Conservation (phyloP, 2,888 invertebrate species). For the Caenorhabditis sp. region DNA sequence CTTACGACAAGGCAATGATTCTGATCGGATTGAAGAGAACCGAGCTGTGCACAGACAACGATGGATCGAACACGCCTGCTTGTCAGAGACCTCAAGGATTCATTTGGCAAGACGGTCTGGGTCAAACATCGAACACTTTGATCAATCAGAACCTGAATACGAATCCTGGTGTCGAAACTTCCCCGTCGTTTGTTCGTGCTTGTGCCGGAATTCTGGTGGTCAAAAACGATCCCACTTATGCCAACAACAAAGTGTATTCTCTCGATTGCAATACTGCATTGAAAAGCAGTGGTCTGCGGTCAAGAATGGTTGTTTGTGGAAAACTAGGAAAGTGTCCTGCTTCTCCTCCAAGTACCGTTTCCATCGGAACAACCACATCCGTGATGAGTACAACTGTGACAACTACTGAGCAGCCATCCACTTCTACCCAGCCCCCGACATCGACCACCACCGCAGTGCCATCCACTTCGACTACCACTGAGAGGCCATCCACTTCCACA, state of each 20-base stretch:
- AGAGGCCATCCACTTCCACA: background rate
- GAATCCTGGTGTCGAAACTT: constrained; percentile 44
- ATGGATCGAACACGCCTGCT: constrained; percentile 20
- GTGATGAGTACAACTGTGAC: background rate
- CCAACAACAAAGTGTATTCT: constrained; percentile 45
- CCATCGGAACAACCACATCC: constrained; percentile 6
- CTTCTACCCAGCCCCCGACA: background rate
- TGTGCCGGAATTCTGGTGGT: constrained; percentile 34
- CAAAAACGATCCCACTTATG: constrained; percentile 1
- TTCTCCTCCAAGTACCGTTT: constrained; percentile 6
- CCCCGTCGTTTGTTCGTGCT: constrained; percentile 20
- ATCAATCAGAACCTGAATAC: constrained; percentile 38
- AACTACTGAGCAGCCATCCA: background rate
- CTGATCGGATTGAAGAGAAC: constrained; percentile 50
- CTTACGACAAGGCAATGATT: constrained; percentile 23
- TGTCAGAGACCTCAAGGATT: constrained; percentile 46
- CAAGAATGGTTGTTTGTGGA: constrained; percentile 47
- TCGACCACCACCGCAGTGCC: background rate
- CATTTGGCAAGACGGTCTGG: constrained; percentile 56
- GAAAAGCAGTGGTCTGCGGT: constrained; percentile 25
- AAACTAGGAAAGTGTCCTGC: constrained; percentile 34
- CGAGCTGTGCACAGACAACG: constrained; percentile 20
- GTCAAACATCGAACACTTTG: constrained; percentile 45
- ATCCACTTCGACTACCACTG: constrained; percentile 1
- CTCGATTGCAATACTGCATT: constrained; percentile 34